phyloP scores from a whole-genome alignment of 2,888 invertebrate genomes.

The Drosophila melanocephala region DNA sequence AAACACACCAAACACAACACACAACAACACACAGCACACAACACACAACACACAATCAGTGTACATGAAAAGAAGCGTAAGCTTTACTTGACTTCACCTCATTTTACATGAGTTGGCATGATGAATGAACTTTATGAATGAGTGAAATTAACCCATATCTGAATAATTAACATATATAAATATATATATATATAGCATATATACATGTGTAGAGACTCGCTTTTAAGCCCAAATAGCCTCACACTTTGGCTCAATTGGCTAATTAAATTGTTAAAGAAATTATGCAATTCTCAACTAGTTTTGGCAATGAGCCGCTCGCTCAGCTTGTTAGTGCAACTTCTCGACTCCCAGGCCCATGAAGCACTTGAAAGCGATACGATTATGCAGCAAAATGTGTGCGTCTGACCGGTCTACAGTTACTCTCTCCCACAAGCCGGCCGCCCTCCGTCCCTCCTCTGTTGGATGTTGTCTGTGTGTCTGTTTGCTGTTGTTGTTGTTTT shows the following conservation, averaged over 20 bases:
- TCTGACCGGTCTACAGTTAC: constrained; percentile 36
- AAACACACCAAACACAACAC: constrained; percentile 31
- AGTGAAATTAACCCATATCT: constrained; percentile 9
- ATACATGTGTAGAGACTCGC: background rate
- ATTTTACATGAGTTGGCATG: constrained; percentile 61
- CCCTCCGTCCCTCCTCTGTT: constrained; percentile 4
- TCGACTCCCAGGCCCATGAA: constrained; percentile 34
- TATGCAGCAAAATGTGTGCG: constrained; percentile 72
- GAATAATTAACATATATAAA: constrained; percentile 26
- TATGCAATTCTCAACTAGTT: constrained; percentile 72
- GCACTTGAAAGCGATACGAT: constrained; percentile 81
- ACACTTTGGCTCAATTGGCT: constrained; percentile 51
- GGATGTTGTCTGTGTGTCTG: constrained; percentile 33
- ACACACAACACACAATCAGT: constrained; percentile 31
- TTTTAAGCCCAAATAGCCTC: constrained; percentile 3
- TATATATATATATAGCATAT: background rate
- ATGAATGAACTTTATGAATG: constrained; percentile 69
- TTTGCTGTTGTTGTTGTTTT: constrained; percentile 41
- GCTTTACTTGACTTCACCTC: constrained; percentile 25
- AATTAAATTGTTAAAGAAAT: constrained; percentile 56
- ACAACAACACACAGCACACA: constrained; percentile 28
- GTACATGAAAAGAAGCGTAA: constrained; percentile 28
- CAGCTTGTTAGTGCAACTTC: constrained; percentile 32
- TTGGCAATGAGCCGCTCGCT: constrained; percentile 49
- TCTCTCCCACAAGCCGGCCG: background rate